Evolutionary conservation across 1,140 invertebrate genomes (phyloP), one percentile per base, ranked within the genome.

Genomic region (Neuroterus valhalla): DNA sequence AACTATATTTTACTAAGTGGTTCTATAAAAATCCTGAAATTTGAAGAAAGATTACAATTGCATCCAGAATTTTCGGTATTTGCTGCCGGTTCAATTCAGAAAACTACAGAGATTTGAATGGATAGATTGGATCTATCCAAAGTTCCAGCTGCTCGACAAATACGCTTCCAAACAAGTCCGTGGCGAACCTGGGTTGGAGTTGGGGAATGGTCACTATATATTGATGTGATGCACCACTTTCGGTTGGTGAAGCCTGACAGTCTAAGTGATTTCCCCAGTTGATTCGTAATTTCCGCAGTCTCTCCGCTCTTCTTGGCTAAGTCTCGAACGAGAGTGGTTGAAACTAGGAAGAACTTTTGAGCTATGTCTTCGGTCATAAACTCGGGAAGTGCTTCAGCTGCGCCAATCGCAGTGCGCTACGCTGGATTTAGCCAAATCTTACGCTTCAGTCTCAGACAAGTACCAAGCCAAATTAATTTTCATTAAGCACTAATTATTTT

Each of bases 291-390:
- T 62, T 62, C 55, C 55, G 55, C 55, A 62, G 31, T 23, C 55
- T 62, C 55, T 62, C 55, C 55, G 31, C 55, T 62, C 14, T 23
- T 62, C 26, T 38, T 62, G 55, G 55, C 55, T 26, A 23, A 62
- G 55, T 62, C 55, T 38, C 26, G 21, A 62, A 62, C 55, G 55
- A 62, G 55, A 62, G 55, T 62, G 55, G 55, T 62, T 62, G 55
- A 62, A 62, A 62, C 55, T 62, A n/a, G 55, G 55, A 62, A 62
- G 55, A 62, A 62, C 55, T 62, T 62, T 62, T 62, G 55, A 62
- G 55, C 55, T 38, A 62, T 62, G 55, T 62, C 55, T 62, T 62
- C 55, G 31, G 55, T 26, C 55, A 62, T 23, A 62, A 62, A 62
- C 55, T 26, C 55, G 55, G 55, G 31, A 62, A 62, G 55, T 62